A percentile compares a stretch with the other conserved stretches of the same genome.
These are phyloP conservation scores for Lymantria monacha DNA, from an alignment of 2,888 invertebrate genomes.

Conservation along the genomic window DNA sequence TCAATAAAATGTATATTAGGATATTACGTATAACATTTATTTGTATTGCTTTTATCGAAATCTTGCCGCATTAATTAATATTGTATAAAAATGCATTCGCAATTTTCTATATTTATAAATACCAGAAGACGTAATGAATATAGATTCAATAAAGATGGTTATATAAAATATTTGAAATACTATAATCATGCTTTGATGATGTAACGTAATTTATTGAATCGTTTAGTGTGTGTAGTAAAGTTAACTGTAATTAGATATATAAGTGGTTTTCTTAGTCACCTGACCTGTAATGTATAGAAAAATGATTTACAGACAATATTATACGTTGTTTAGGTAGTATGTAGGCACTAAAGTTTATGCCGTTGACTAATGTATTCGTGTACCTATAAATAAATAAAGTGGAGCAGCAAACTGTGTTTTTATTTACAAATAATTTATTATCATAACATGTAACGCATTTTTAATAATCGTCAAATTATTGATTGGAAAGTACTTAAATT, in stretches of 20 bases:
- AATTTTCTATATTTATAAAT: slow-evolving; percentile 64
- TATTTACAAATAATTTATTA: slow-evolving; percentile 19
- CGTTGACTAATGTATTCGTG: slow-evolving; percentile 77
- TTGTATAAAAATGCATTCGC: slow-evolving; percentile 37
- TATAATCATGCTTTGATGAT: slow-evolving; percentile 32
- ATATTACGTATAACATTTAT: too few relatives aligned
- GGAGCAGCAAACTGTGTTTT: slow-evolving; percentile 52
- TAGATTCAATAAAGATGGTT: slow-evolving; percentile 25
- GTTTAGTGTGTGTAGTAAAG: slow-evolving; percentile 34
- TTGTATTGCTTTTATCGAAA: slow-evolving; percentile 11
- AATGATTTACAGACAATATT: slow-evolving; percentile 75
- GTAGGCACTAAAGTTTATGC: slow-evolving; percentile 80
- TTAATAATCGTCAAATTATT: too few relatives aligned
- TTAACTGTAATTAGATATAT: slow-evolving; percentile 35
- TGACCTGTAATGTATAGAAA: slow-evolving; percentile 64
- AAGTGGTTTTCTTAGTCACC: slow-evolving; percentile 64
- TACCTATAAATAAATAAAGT: slow-evolving; percentile 71
- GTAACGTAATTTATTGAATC: slow-evolving; percentile 30
- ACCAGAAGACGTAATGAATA: slow-evolving; percentile 32
- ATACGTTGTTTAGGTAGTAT: slow-evolving; percentile 78
- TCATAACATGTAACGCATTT: too few relatives aligned
- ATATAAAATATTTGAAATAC: slow-evolving; percentile 24
- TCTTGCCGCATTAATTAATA: slow-evolving; percentile 27
- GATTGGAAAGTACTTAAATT: too few relatives aligned
- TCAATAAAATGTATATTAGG: too few relatives aligned